These are phyloP conservation scores for Euphonia xanthogaster DNA, from an alignment of 2,797 vertebrate species.

Conservation along the genomic window DNA sequence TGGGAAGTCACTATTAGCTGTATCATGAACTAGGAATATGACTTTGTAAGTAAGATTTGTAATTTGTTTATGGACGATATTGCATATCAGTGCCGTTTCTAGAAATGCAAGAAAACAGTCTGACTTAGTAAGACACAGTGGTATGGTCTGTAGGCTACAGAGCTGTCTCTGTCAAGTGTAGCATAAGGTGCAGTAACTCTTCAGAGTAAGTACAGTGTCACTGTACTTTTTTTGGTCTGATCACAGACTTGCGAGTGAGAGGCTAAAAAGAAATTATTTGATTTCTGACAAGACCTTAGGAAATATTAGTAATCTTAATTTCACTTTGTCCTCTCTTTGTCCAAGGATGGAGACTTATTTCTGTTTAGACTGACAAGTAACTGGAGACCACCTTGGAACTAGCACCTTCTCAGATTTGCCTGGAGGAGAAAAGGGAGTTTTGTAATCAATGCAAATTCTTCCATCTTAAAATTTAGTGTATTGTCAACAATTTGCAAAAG, in stretches of 20 bases:
- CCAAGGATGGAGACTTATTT: background rate
- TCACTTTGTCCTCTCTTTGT: background rate
- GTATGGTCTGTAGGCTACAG: background rate
- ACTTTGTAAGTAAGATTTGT: background rate
- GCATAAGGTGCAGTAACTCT: background rate
- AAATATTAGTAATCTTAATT: background rate
- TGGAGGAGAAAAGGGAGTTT: background rate
- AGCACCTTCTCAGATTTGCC: background rate
- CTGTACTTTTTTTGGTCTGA: background rate
- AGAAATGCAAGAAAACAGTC: background rate
- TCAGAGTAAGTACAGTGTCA: background rate
- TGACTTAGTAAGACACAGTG: background rate
- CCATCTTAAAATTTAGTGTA: background rate
- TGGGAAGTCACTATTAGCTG: background rate
- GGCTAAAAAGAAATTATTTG: background rate
- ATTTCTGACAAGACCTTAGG: background rate
- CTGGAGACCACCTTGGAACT: background rate
- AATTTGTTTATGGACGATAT: background rate
- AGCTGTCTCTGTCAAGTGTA: background rate
- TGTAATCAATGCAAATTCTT: background rate
- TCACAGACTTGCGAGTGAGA: fast-evolving
- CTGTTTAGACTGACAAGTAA: background rate
- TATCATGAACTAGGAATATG: background rate
- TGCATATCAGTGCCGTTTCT: background rate
- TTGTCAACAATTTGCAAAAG: background rate